Base-by-base conservation (phyloP, 2,797 vertebrate genomes). In the Oryzias dopingdopingensis region DNA sequence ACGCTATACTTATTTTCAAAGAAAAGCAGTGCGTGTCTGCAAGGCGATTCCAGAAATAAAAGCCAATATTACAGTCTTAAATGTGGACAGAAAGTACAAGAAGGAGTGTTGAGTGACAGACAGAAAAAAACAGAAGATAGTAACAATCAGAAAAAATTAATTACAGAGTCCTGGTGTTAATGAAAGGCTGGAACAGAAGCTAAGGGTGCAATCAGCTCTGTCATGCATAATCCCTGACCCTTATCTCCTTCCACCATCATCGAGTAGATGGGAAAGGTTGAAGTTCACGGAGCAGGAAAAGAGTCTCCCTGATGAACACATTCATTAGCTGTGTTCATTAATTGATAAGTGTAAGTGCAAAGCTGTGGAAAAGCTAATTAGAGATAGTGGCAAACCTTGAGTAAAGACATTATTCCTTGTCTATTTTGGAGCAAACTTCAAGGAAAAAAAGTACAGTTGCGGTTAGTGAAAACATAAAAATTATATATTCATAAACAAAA, bases 141-240 rank as follows among this genome's bases (percentile, higher is more conserved):
- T 74, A 72, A 79, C 79, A 88, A 89, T 87, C 82, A 85, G 66
- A 77, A 72, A 77, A 73, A 86, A 87, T 88, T 72, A 84, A 90
- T 83, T 79, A 85, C 78, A 83, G 84, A 81, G 72, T 80, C 67
- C 67, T 73, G 76, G 79, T 88, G 82, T 85, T 89, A 89, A 90
- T 89, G 77, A 85, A 71, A 79, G 84, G 79, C 86, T 86, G 78
- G 70, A 65, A 80, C 61, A 80, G 62, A 83, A 83, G 85, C 79
- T 77, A 88, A 85, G 72, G 52, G 78, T 71, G 65, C 87, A 88
- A 87, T 90, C 85, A 88, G 70, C 76, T 80, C 64, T n/a, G 48
- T 69, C 76, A 72, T 42, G 53, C 56, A 78, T 67, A 65, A 71
- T 79, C 64, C 70, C 56, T 72, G 72, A 77, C 67, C 76, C 48